Evolutionary conservation across 2,888 invertebrate species (phyloP).

Genomic region (Apamea sordens): DNA sequence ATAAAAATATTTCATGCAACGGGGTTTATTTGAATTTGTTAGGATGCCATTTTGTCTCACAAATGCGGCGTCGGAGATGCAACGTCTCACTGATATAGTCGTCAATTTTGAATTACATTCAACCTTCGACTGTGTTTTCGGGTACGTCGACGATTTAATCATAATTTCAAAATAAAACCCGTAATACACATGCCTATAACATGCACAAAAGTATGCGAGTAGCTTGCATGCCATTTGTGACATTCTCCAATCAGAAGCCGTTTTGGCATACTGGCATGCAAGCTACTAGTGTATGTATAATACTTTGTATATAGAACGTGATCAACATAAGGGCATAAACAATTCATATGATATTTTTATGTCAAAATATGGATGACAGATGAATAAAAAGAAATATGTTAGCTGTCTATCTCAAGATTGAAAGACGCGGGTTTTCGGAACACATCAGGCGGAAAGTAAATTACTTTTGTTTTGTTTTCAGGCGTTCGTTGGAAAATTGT

Average conservation of each 20-base stretch:
- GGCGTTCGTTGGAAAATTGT: not conserved
- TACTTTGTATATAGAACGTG: constrained; percentile 1
- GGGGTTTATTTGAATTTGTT: too few relatives aligned
- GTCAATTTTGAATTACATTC: too few relatives aligned
- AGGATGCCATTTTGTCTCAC: too few relatives aligned
- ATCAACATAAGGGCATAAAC: constrained; percentile 22
- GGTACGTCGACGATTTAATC: too few relatives aligned
- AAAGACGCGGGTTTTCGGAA: constrained; percentile 42
- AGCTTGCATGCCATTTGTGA: not conserved
- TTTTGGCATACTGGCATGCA: not conserved
- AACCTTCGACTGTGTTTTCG: too few relatives aligned
- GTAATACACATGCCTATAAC: not conserved
- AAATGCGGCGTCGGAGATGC: too few relatives aligned
- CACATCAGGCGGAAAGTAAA: constrained; percentile 46
- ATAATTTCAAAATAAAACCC: not conserved
- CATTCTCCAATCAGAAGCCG: not conserved
- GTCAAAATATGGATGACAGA: constrained; percentile 56
- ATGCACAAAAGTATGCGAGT: not conserved
- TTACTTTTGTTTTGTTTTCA: constrained; percentile 53
- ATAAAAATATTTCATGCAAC: not conserved
- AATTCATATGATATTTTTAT: constrained; percentile 41
- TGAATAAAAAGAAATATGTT: constrained; percentile 52
- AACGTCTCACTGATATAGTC: too few relatives aligned
- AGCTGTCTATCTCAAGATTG: constrained; percentile 48
- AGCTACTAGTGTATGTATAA: not conserved